A percentile compares a stretch with the other conserved stretches of the same genome.
Conservation (phyloP, 2,113 vertebrate genomes). For the Gambusia affinis region DNA sequence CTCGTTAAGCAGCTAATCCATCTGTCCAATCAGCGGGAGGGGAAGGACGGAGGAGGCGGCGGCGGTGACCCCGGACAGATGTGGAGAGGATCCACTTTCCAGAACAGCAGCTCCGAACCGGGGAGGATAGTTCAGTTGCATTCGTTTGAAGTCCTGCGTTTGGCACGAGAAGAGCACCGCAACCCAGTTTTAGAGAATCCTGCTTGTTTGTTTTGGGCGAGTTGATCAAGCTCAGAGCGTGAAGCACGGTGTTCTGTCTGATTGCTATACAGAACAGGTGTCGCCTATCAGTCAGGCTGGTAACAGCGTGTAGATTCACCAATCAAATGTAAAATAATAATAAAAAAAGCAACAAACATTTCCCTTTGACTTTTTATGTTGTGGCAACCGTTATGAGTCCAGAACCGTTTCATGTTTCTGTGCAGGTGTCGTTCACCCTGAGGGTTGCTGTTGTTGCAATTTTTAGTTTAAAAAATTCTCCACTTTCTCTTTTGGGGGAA, state of each 20-base stretch:
- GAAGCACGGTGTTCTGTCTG: conserved; percentile 5
- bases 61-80: conserved; percentile 69
- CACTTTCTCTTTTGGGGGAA: neutral
- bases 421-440: neutral
- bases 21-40: conserved; percentile 61
- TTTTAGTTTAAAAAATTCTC: neutral
- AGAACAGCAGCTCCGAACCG: conserved; percentile 19
- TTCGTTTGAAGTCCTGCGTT: conserved; percentile 55
- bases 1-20: conserved; percentile 70
- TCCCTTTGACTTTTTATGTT: too few relatives aligned
- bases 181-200: conserved; percentile 63
- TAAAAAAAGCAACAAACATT: neutral
- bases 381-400: neutral
- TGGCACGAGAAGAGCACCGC: conserved; percentile 51
- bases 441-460: neutral
- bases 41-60: conserved; percentile 46
- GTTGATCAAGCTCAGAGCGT: conserved; percentile 7
- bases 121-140: conserved; percentile 47
- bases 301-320: neutral
- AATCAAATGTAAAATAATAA: neutral
- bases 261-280: neutral
- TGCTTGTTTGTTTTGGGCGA: conserved; percentile 27
- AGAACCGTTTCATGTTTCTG: neutral
- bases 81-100: conserved; percentile 63
- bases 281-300: neutral